These are phyloP conservation scores for Macropus fuliginosus DNA, from an alignment of 2,797 vertebrate species.

Conservation along the genomic window DNA sequence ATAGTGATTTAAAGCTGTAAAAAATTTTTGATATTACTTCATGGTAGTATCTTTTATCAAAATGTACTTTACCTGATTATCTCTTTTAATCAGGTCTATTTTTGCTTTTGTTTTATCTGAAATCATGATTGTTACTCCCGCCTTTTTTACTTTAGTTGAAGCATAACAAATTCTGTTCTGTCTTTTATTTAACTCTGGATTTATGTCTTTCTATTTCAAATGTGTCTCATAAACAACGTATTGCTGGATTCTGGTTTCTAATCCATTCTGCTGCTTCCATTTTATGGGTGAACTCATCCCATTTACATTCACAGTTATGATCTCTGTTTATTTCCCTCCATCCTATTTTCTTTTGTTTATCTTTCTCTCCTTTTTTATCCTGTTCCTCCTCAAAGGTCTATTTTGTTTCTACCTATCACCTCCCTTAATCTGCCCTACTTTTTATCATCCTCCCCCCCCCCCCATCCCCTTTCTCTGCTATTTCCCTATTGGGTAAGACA, in stretches of 20 bases:
- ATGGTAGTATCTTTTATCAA: background rate
- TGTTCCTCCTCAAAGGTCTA: background rate
- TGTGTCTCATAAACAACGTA: background rate
- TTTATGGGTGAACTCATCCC: background rate
- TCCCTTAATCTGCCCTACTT: background rate
- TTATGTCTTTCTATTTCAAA: background rate
- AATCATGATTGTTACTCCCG: background rate
- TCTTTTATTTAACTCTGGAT: background rate
- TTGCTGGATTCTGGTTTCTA: background rate
- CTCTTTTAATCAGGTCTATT: background rate
- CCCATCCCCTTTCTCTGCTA: background rate
- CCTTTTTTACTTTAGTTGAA: background rate
- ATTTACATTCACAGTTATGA: background rate
- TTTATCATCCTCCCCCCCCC: background rate
- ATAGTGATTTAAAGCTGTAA: background rate
- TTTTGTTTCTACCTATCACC: background rate
- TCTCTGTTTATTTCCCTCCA: background rate
- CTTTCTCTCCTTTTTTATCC: background rate
- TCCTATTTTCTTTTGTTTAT: background rate
- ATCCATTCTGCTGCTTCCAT: background rate
- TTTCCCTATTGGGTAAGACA: background rate
- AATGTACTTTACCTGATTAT: background rate
- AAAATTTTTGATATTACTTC: background rate
- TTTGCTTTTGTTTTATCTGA: background rate
- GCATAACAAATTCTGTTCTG: background rate